Conservation (phyloP, 2,797 vertebrate species). For the Coccyzus lansbergi region DNA sequence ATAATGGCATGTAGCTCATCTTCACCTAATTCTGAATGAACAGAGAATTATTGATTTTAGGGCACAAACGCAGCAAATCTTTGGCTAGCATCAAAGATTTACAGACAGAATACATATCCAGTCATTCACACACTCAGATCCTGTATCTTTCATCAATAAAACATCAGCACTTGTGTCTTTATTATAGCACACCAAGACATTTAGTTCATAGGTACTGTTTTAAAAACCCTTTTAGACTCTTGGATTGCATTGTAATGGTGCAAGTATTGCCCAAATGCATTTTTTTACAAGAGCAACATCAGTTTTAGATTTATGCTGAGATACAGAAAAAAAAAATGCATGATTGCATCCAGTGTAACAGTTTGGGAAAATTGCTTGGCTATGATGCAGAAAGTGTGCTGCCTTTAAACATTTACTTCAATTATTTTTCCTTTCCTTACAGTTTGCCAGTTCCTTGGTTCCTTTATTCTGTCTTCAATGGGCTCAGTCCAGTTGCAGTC, state of each 20-base stretch:
- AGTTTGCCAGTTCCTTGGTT: slow-evolving; percentile 95
- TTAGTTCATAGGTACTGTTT: neutral
- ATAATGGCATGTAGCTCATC: neutral
- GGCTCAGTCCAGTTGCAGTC: slow-evolving; percentile 87
- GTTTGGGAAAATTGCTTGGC: neutral
- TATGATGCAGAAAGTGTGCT: slow-evolving; percentile 16
- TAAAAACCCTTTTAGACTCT: neutral
- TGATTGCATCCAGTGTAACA: too few relatives aligned
- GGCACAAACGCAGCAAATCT: neutral
- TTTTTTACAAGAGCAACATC: neutral
- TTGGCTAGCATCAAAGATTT: neutral
- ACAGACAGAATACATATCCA: neutral
- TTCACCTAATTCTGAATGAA: neutral
- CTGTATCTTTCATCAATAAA: neutral
- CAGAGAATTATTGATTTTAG: neutral
- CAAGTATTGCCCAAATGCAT: neutral
- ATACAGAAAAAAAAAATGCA: too few relatives aligned
- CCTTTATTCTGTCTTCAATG: slow-evolving; percentile 82
- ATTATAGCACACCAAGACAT: neutral
- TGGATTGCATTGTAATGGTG: neutral
- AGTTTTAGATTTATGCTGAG: neutral
- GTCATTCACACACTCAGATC: neutral
- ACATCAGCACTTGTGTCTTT: neutral
- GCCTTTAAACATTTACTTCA: slow-evolving; percentile 12
- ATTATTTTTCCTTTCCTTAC: slow-evolving; percentile 46